Evolutionary conservation across 1,140 invertebrate genomes (phyloP), one percentile per base, ranked within the genome.

Genomic region (Papilio glaucus): DNA sequence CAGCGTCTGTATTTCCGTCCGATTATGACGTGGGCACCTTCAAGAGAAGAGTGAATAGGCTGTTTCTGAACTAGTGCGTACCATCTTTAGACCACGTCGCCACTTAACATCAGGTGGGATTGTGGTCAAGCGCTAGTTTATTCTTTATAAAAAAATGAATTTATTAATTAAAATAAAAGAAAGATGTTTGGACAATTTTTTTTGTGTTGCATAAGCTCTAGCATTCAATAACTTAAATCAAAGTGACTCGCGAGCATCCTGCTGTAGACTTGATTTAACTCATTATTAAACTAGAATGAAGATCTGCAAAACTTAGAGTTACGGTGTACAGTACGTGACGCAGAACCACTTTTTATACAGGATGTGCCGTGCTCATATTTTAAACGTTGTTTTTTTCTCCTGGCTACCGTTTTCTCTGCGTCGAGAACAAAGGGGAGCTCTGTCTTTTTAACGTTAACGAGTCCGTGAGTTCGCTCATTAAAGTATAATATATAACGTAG

Each of bases 401-500:
- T 9, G 21, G 49, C 49, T 10, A 57, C 49, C 21, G 21, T 57
- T 12, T 33, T 57, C 21, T 21, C 49, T 57, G 49, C 49, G 49
- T 57, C 49, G 24, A 10, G 49, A 57, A 57, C 49, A 57, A 57
- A 57, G 49, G 29, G 2, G 29, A 24, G 49, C 49, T 57, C 49
- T 57, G 49, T 57, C 49, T 57, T 57, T 53, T 57, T 13, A 57
- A 10, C 21, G 49, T 57, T 57, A 57, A 57, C 49, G 49, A 57
- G 49, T 18, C 9, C 49, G 49, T 21, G 21, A 57, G 49, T 21
- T 57, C 21, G 49, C 49, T 21, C 49, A 57, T 57, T 57, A 57
- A 2, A 18, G 49, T n/a, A n/a, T n/a, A n/a, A 57, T 10, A 18
- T 21, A 49, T 49, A 24, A 26, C n/a, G n/a, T n/a, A n/a, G n/a